Percentiles rank a stretch among this genome's conserved stretches.
Conservation (phyloP, 2,113 vertebrate species). For the Psettodes erumei region DNA sequence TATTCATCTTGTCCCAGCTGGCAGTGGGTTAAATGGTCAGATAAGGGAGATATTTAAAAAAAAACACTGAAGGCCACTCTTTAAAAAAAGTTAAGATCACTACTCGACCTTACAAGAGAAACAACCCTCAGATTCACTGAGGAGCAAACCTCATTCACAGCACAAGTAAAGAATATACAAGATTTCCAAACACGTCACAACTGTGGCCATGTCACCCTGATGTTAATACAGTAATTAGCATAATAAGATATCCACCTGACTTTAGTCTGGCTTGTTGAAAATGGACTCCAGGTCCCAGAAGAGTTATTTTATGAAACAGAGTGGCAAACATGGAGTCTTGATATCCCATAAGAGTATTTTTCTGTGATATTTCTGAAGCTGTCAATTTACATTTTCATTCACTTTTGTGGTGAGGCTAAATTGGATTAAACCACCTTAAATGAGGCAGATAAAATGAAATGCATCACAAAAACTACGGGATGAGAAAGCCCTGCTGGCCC, state of each 20-base stretch:
- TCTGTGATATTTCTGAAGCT: not conserved
- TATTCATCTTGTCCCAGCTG: slow-evolving; percentile 35
- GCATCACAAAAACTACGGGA: not conserved
- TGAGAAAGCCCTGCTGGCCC: not conserved
- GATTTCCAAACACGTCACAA: not conserved
- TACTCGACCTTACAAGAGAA: slow-evolving; percentile 24
- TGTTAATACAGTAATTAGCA: not conserved
- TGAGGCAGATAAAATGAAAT: not conserved
- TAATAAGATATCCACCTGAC: not conserved
- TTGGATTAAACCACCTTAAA: not conserved
- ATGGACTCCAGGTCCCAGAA: not conserved
- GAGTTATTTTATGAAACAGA: not conserved
- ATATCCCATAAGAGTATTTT: not conserved
- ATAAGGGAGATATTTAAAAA: slow-evolving; percentile 38
- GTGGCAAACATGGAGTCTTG: not conserved
- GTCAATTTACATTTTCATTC: not conserved
- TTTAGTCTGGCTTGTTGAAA: not conserved
- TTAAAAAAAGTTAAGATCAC: slow-evolving; percentile 32
- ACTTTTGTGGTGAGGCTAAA: not conserved
- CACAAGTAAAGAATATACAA: not conserved
- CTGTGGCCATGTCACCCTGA: not conserved
- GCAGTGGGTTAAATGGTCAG: slow-evolving; percentile 22
- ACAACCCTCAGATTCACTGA: slow-evolving; percentile 18
- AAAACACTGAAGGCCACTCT: slow-evolving; percentile 42
- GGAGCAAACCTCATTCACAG: slow-evolving; percentile 17